A percentile compares a stretch with the other conserved stretches of the same genome.
Conservation (phyloP, 2,113 vertebrate species). For the Pachypanchax playfairii region DNA sequence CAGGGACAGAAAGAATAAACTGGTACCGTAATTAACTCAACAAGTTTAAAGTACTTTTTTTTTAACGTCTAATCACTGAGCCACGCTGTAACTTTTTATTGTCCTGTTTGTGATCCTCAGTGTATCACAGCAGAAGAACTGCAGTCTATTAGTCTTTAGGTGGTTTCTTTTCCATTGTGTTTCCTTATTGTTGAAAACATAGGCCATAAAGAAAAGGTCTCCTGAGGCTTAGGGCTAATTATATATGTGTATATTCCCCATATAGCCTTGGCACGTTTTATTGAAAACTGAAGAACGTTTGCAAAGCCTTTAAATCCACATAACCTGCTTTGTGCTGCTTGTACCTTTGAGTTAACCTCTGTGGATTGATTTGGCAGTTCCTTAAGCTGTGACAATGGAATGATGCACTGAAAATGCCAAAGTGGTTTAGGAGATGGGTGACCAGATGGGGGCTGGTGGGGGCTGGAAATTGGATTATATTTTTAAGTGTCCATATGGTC, state of each 20-base stretch:
- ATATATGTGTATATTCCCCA: neutral
- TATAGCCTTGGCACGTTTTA: neutral
- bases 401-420: constrained; percentile 50
- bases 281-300: neutral
- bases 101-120: constrained; percentile 12
- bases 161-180: neutral
- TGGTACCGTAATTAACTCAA: constrained; percentile 33
- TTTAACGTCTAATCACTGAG: constrained; percentile 6
- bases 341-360: constrained; percentile 13
- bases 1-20: constrained; percentile 27
- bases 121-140: neutral
- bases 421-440: constrained; percentile 44
- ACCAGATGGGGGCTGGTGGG: constrained; percentile 40
- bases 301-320: constrained; percentile 20
- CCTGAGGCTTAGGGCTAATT: neutral
- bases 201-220: neutral
- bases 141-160: neutral
- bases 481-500: constrained; percentile 82
- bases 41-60: constrained; percentile 46
- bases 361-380: constrained; percentile 51
- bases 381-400: constrained; percentile 30
- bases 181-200: constrained; percentile 14
- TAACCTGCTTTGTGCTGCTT: neutral
- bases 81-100: constrained; percentile 8
- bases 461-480: constrained; percentile 73